Conservation (phyloP, 92 coral and sea anemone genomes). For the Siderastrea radians region DNA sequence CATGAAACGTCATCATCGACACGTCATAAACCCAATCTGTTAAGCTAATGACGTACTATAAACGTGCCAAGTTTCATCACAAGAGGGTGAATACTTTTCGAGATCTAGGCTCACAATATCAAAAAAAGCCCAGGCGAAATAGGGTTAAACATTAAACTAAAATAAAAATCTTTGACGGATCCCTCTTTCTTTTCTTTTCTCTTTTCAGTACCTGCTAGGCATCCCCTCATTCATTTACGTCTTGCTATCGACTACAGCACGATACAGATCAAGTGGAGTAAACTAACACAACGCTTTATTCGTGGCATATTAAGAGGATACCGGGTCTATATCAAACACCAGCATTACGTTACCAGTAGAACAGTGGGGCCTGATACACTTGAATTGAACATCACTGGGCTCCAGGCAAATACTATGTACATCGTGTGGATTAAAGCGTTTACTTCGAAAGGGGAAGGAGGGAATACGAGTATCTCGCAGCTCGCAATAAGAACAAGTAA, state of each 20-base stretch:
- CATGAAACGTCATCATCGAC: too few relatives aligned
- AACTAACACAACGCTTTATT: not conserved
- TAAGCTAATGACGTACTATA: too few relatives aligned
- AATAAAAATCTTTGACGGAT: not conserved
- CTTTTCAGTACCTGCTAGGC: constrained; percentile 7
- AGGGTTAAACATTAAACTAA: too few relatives aligned
- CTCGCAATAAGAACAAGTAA: not conserved
- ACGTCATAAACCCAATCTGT: too few relatives aligned
- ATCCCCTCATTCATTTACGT: not conserved
- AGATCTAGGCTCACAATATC: too few relatives aligned
- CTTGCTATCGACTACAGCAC: constrained; percentile 4
- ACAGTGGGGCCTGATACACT: not conserved
- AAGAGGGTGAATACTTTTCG: too few relatives aligned
- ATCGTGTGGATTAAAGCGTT: not conserved
- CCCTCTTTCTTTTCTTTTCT: not conserved
- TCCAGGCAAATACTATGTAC: not conserved
- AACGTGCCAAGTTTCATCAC: too few relatives aligned
- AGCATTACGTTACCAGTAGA: not conserved
- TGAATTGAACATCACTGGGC: constrained; percentile 2
- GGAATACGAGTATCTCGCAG: not conserved
- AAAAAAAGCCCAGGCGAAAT: too few relatives aligned
- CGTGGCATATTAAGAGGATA: constrained; percentile 12
- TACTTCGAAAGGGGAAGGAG: constrained; percentile 23
- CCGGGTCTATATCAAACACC: not conserved
- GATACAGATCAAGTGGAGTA: constrained; percentile 4